phyloP scores from a whole-genome alignment of 1,140 invertebrate species.

The Megalopta genalis region DNA sequence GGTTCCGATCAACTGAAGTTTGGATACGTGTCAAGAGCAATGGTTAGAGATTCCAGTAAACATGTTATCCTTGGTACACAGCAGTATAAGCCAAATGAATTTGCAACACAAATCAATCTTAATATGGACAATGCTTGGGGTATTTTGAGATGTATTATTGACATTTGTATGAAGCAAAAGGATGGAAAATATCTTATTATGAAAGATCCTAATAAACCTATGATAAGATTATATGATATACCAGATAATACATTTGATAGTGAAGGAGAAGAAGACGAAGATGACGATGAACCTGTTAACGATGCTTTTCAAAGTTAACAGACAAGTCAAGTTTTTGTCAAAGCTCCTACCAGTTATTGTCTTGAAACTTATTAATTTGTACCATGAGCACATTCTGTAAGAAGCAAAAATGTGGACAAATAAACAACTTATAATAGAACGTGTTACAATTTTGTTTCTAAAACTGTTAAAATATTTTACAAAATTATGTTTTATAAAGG shows the following conservation, averaged over 20 bases:
- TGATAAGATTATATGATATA: constrained; percentile 97
- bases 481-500: background rate
- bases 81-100: constrained; percentile 99
- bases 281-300: constrained; percentile 86
- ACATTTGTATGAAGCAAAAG: constrained; percentile 98
- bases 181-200: constrained; percentile 99
- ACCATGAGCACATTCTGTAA: constrained; percentile 21
- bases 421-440: constrained; percentile 11
- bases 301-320: constrained; percentile 81
- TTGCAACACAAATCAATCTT: constrained; percentile 98
- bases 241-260: constrained; percentile 99
- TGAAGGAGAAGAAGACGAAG: constrained; percentile 95
- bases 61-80: constrained; percentile 99
- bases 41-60: constrained; percentile 95
- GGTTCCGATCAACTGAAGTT: constrained; percentile 99
- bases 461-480: background rate
- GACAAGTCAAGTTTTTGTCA: background rate
- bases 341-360: background rate
- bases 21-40: constrained; percentile 97
- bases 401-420: constrained; percentile 7
- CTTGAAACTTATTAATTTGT: constrained; percentile 25
- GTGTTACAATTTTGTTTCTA: background rate
- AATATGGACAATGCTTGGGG: constrained; percentile 99
- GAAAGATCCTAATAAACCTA: constrained; percentile 99
- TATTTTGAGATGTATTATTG: constrained; percentile 98